phyloP scores from a whole-genome alignment of 2,888 invertebrate species.

The Drosophila prostipennis region DNA sequence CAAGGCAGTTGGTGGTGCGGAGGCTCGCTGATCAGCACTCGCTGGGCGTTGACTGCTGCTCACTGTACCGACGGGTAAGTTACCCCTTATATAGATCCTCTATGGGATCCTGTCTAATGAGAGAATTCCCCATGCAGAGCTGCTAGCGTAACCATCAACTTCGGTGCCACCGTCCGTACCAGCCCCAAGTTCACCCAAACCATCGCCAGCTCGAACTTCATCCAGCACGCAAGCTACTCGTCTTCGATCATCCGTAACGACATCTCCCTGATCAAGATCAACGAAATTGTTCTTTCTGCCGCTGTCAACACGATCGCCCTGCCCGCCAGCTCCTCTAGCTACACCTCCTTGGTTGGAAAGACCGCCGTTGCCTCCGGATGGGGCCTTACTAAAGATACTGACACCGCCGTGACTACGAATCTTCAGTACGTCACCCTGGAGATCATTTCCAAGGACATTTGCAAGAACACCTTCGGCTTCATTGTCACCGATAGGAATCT shows the following conservation, averaged over 20 bases:
- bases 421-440: slow-evolving; percentile 57
- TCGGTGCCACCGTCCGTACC: slow-evolving; percentile 74
- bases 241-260: slow-evolving; percentile 58
- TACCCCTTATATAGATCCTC: neutral
- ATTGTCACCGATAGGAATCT: slow-evolving; percentile 54
- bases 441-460: slow-evolving; percentile 72
- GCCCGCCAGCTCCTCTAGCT: slow-evolving; percentile 48
- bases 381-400: slow-evolving; percentile 61
- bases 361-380: slow-evolving; percentile 66
- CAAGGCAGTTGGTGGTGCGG: slow-evolving; percentile 63
- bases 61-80: slow-evolving; percentile 72
- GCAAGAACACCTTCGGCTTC: slow-evolving; percentile 80
- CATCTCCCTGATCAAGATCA: slow-evolving; percentile 68
- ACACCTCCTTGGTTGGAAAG: slow-evolving; percentile 50
- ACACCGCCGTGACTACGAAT: slow-evolving; percentile 70
- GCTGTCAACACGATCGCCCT: slow-evolving; percentile 31
- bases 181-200: slow-evolving; percentile 50
- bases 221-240: slow-evolving; percentile 81
- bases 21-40: slow-evolving; percentile 62
- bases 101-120: neutral
- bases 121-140: slow-evolving; percentile 35
- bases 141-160: slow-evolving; percentile 55
- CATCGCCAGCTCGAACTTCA: slow-evolving; percentile 46
- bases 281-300: slow-evolving; percentile 20
- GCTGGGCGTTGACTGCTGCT: slow-evolving; percentile 71